phyloP scores from a whole-genome alignment of 2,888 invertebrate species.

The Allophyes oxyacanthae region DNA sequence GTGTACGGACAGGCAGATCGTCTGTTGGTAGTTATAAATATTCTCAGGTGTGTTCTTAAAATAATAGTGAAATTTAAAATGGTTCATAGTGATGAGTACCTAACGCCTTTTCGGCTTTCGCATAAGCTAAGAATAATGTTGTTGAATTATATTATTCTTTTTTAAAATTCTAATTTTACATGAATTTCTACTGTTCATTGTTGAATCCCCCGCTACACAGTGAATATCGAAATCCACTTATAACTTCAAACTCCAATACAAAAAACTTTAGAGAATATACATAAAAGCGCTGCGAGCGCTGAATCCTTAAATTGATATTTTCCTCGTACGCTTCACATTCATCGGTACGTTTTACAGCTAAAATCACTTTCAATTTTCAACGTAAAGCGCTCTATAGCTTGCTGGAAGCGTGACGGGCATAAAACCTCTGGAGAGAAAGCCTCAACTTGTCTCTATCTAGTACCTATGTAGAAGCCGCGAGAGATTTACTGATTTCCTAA shows the following conservation, averaged over 20 bases:
- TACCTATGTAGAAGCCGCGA: conserved; percentile 60
- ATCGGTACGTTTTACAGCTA: conserved; percentile 82
- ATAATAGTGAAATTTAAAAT: too few relatives aligned
- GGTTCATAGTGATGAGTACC: too few relatives aligned
- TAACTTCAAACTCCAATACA: conserved; percentile 43
- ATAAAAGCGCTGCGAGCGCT: conserved; percentile 66
- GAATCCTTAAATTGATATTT: conserved; percentile 78
- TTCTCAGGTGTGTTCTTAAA: too few relatives aligned
- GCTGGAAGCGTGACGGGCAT: conserved; percentile 81
- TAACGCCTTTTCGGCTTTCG: too few relatives aligned
- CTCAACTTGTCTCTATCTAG: conserved; percentile 75
- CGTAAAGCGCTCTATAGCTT: conserved; percentile 83
- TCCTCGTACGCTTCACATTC: conserved; percentile 70
- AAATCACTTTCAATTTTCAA: conserved; percentile 87
- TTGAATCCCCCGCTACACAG: conserved; percentile 24
- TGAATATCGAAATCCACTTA: conserved; percentile 46
- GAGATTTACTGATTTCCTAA: conserved; percentile 67
- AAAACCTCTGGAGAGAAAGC: conserved; percentile 71
- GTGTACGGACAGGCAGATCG: too few relatives aligned
- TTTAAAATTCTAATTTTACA: neutral
- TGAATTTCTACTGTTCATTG: conserved; percentile 26
- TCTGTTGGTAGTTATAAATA: too few relatives aligned
- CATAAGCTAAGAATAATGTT: too few relatives aligned
- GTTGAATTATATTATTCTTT: too few relatives aligned
- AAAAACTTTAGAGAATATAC: conserved; percentile 55